phyloP scores from a whole-genome alignment of 2,113 vertebrate species.

The Calidris pygmaea region DNA sequence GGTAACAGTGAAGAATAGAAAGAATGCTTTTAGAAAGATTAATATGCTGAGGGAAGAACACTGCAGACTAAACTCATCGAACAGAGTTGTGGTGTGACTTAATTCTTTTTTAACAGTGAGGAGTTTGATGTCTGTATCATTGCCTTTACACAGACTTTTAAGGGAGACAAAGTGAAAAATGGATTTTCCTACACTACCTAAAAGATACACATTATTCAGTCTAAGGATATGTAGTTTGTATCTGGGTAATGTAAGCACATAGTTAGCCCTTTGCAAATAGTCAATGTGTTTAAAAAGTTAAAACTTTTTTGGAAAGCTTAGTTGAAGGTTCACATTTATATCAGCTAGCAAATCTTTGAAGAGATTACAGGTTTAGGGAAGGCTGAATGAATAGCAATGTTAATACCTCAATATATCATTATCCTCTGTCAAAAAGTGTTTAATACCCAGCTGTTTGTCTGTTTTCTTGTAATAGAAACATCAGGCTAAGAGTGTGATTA shows the following conservation, averaged over 20 bases:
- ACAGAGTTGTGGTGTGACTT: conserved; percentile 5
- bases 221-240: neutral
- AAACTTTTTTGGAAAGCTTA: neutral
- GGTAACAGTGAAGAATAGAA: conserved; percentile 37
- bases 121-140: neutral
- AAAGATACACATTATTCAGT: neutral
- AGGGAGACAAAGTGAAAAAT: neutral
- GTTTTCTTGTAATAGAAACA: neutral
- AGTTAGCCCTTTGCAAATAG: neutral
- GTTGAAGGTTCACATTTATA: neutral
- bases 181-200: neutral
- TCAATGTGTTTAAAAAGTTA: neutral
- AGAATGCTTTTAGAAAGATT: conserved; percentile 61
- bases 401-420: neutral
- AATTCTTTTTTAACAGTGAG: neutral
- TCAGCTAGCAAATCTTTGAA: neutral
- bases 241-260: neutral
- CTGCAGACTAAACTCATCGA: conserved; percentile 2
- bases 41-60: conserved; percentile 51
- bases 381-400: neutral
- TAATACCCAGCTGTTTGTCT: neutral
- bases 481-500: neutral
- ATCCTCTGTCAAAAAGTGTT: neutral
- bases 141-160: neutral
- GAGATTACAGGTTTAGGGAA: neutral